These are phyloP conservation scores for Tupaia chinensis DNA, from an alignment of 2,113 vertebrate genomes.

Conservation along the genomic window DNA sequence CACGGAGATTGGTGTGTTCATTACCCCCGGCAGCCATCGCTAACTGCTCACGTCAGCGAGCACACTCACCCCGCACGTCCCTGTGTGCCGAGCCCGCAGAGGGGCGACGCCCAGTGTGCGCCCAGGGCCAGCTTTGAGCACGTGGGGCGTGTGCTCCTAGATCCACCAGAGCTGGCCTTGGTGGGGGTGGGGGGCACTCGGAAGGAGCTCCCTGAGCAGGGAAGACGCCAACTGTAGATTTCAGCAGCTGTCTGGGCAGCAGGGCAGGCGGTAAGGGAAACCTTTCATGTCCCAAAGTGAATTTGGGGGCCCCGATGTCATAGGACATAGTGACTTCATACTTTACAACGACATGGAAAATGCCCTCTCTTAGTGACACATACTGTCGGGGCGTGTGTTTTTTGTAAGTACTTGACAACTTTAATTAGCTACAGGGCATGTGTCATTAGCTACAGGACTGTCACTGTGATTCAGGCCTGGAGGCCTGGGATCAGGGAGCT, in stretches of 20 bases:
- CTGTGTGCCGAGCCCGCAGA: neutral
- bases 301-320: constrained; percentile 22
- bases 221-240: neutral
- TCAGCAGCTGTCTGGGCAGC: neutral
- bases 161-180: no score
- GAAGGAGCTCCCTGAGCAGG: neutral
- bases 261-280: neutral
- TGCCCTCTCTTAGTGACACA: neutral
- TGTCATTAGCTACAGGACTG: neutral
- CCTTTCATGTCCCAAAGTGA: neutral
- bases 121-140: no score
- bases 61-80: no score
- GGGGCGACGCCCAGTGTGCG: neutral
- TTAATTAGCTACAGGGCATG: neutral
- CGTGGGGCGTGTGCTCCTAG: no score
- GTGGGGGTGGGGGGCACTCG: neutral
- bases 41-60: neutral
- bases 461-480: neutral
- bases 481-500: neutral
- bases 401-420: neutral
- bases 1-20: neutral
- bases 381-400: neutral
- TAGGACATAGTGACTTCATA: neutral
- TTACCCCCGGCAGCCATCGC: neutral
- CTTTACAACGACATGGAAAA: constrained; percentile 28